A percentile compares a stretch with the other conserved stretches of the same genome.
phyloP scores from a whole-genome alignment of 2,888 invertebrate genomes.

The Achlya flavicornis region DNA sequence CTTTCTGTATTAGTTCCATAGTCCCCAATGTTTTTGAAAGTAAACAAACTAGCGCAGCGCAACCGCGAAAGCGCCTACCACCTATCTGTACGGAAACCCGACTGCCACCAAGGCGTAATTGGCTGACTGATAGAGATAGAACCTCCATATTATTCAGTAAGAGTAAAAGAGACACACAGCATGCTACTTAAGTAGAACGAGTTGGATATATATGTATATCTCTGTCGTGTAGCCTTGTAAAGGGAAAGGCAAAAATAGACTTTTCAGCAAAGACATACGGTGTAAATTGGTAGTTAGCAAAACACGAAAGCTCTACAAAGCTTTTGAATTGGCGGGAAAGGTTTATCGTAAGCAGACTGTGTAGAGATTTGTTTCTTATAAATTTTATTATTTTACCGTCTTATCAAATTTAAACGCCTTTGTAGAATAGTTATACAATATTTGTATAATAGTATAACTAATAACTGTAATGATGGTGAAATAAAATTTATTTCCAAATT shows the following conservation, averaged over 20 bases:
- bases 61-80: constrained; percentile 35
- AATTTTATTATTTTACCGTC: constrained; percentile 23
- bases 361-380: constrained; percentile 25
- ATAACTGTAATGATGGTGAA: too few relatives aligned
- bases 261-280: background rate
- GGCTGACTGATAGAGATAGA: constrained; percentile 39
- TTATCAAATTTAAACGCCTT: background rate
- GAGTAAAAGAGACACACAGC: constrained; percentile 56
- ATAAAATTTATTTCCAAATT: too few relatives aligned
- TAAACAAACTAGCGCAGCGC: constrained; percentile 52
- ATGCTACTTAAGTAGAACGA: constrained; percentile 40
- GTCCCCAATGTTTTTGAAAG: constrained; percentile 41
- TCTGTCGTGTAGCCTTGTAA: constrained; percentile 22
- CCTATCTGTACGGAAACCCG: constrained; percentile 42
- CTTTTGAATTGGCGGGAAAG: constrained; percentile 67
- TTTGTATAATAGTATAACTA: too few relatives aligned
- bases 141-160: constrained; percentile 16
- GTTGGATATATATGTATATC: constrained; percentile 31
- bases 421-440: background rate
- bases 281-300: constrained; percentile 16
- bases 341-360: constrained; percentile 35
- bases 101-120: constrained; percentile 43
- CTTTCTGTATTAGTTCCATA: constrained; percentile 30
- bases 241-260: constrained; percentile 15
- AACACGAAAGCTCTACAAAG: constrained; percentile 25